Evolutionary conservation across 2,888 invertebrate species (phyloP).

Genomic region (Aspidiotus destructor): DNA sequence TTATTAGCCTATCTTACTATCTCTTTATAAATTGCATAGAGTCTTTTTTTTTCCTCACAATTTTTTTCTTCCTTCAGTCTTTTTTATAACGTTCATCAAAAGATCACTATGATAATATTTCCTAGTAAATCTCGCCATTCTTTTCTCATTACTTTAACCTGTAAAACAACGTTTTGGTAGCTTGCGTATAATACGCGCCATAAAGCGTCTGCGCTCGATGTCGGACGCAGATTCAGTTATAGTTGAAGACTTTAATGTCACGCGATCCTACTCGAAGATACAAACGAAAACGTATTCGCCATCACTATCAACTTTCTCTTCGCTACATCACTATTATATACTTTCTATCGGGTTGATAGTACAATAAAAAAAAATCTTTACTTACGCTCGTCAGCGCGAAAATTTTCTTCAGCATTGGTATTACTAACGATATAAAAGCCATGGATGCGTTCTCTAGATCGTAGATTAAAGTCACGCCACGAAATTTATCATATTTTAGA

Average conservation of each 20-base stretch:
- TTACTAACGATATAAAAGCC: slow-evolving; percentile 15
- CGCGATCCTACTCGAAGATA: neutral
- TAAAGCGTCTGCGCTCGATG: neutral
- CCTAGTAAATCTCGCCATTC: too few species aligned
- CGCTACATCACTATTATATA: neutral
- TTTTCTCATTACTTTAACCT: too few species aligned
- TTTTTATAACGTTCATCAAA: too few species aligned
- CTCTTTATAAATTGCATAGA: too few species aligned
- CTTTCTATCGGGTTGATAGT: neutral
- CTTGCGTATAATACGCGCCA: neutral
- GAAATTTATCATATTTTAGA: slow-evolving; percentile 19
- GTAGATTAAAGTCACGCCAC: slow-evolving; percentile 18
- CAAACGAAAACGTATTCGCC: neutral
- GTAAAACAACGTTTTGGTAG: too few species aligned
- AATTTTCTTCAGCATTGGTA: slow-evolving; percentile 19
- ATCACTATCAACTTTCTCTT: neutral
- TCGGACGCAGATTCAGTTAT: too few species aligned
- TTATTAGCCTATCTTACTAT: too few species aligned
- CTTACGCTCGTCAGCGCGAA: slow-evolving; percentile 15
- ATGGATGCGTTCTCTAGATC: slow-evolving; percentile 21
- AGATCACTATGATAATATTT: too few species aligned
- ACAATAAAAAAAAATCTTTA: neutral
- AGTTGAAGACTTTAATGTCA: too few species aligned
- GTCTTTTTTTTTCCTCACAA: too few species aligned
- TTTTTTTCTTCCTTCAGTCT: too few species aligned